Evolutionary conservation across 2,888 invertebrate species (phyloP).

Genomic region (Scelioninae gen. 2): DNA sequence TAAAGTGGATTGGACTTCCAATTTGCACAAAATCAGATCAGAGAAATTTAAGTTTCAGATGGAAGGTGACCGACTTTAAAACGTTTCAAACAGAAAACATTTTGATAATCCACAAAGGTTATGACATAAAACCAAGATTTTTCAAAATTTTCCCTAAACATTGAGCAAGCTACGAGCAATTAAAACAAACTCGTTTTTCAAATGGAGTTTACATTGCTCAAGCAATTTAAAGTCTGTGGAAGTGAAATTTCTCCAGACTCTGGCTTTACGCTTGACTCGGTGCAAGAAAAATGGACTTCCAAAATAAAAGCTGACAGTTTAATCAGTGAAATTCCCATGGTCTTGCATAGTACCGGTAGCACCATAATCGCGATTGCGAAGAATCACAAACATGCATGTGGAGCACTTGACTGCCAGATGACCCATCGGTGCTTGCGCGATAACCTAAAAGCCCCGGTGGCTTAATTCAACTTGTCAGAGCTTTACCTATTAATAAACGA

Average conservation of each 20-base stretch:
- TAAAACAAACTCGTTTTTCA: too few species aligned
- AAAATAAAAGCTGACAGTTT: conserved; percentile 65
- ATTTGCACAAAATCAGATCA: too few species aligned
- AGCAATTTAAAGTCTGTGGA: not conserved
- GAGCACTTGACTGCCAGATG: conserved; percentile 76
- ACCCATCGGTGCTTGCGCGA: conserved; percentile 73
- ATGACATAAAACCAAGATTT: too few species aligned
- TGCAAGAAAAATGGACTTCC: conserved; percentile 43
- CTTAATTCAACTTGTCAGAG: conserved; percentile 74
- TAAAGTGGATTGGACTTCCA: too few species aligned
- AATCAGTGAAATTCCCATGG: conserved; percentile 74
- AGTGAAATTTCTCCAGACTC: not conserved
- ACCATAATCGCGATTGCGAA: conserved; percentile 66
- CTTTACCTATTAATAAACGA: conserved; percentile 74
- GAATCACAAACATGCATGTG: conserved; percentile 64
- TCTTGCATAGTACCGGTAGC: conserved; percentile 72
- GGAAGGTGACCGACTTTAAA: too few species aligned
- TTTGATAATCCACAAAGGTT: too few species aligned
- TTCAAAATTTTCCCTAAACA: too few species aligned
- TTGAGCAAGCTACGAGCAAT: too few species aligned
- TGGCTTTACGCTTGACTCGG: conserved; percentile 35
- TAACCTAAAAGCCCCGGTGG: conserved; percentile 75
- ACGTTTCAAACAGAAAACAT: too few species aligned
- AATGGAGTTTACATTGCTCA: too few species aligned
- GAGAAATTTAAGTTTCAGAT: too few species aligned